Percentiles rank a stretch among this genome's conserved stretches.
Evolutionary conservation across 2,888 invertebrate species (phyloP).

Genomic region (Caenorhabditis doughertyi): DNA sequence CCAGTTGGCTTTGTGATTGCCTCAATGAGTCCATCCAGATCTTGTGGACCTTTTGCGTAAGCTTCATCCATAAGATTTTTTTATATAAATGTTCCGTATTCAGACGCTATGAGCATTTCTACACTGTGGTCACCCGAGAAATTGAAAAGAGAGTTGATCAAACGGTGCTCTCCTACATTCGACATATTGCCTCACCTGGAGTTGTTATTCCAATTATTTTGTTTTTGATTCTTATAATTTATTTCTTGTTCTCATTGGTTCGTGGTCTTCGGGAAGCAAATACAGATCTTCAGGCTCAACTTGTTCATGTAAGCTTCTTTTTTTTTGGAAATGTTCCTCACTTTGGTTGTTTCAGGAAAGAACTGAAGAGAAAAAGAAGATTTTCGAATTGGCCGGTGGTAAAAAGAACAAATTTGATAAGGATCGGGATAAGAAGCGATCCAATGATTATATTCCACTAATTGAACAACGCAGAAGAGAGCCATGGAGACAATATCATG

Average conservation of each 20-base stretch:
- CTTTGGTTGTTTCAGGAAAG: slow-evolving; percentile 86
- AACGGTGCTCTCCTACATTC: slow-evolving; percentile 72
- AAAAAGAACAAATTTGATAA: slow-evolving; percentile 72
- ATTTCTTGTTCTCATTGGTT: slow-evolving; percentile 93
- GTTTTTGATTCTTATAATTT: slow-evolving; percentile 88
- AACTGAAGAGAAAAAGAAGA: slow-evolving; percentile 94
- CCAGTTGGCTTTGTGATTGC: slow-evolving; percentile 97
- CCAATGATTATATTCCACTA: slow-evolving; percentile 74
- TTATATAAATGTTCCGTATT: not conserved
- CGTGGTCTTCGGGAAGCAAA: slow-evolving; percentile 94
- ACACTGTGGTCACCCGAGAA: slow-evolving; percentile 80
- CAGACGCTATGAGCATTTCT: slow-evolving; percentile 77
- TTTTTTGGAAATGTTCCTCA: not conserved
- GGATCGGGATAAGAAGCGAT: slow-evolving; percentile 65
- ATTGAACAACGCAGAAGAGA: slow-evolving; percentile 79
- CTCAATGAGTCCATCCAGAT: slow-evolving; percentile 94
- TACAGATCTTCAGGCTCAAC: slow-evolving; percentile 89
- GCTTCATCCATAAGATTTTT: slow-evolving; percentile 21
- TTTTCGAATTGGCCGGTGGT: slow-evolving; percentile 91
- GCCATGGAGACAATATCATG: slow-evolving; percentile 80
- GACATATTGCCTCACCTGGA: slow-evolving; percentile 94
- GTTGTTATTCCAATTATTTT: slow-evolving; percentile 94
- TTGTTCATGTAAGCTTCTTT: slow-evolving; percentile 82
- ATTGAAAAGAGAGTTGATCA: slow-evolving; percentile 77
- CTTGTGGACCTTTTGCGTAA: slow-evolving; percentile 94